A percentile compares a stretch with the other conserved stretches of the same genome.
phyloP scores from a whole-genome alignment of 2,888 invertebrate species.

The Drosophila sordidula region DNA sequence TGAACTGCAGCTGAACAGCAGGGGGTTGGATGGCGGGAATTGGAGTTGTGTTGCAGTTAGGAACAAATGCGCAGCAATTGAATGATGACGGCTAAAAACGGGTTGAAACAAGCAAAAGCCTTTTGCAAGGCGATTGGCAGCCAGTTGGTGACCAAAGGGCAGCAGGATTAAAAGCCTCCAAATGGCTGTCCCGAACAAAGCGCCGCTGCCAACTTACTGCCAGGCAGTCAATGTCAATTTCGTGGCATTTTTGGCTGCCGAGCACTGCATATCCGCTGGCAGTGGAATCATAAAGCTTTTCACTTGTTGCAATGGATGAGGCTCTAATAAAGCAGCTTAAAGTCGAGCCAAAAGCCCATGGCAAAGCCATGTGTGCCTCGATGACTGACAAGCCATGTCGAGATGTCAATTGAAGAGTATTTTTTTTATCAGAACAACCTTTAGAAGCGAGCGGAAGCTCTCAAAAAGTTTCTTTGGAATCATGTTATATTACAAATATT shows the following conservation, averaged over 20 bases:
- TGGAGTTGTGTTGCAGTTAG: neutral
- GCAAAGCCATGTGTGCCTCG: neutral
- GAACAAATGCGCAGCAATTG: slow-evolving; percentile 17
- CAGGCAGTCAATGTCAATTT: slow-evolving; percentile 52
- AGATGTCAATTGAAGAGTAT: neutral
- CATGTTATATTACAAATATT: too few species aligned
- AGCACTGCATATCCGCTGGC: slow-evolving; percentile 7
- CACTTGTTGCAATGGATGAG: slow-evolving; percentile 29
- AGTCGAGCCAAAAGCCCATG: neutral
- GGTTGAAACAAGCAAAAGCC: slow-evolving; percentile 19
- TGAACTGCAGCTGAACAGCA: neutral
- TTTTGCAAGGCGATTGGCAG: slow-evolving; percentile 42
- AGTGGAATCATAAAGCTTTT: slow-evolving; percentile 12
- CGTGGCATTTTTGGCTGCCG: slow-evolving; percentile 32
- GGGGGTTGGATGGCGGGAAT: too few species aligned
- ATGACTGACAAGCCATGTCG: neutral
- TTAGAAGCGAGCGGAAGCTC: too few species aligned
- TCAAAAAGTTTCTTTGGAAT: too few species aligned
- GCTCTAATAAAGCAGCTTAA: slow-evolving; percentile 29
- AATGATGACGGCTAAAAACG: slow-evolving; percentile 30
- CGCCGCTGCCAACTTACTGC: slow-evolving; percentile 10
- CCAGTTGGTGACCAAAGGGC: slow-evolving; percentile 45
- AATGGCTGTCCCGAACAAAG: slow-evolving; percentile 35
- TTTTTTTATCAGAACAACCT: too few species aligned
- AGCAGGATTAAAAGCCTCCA: slow-evolving; percentile 51